phyloP scores from a whole-genome alignment of 2,888 invertebrate species.

The Chirona hameri region DNA sequence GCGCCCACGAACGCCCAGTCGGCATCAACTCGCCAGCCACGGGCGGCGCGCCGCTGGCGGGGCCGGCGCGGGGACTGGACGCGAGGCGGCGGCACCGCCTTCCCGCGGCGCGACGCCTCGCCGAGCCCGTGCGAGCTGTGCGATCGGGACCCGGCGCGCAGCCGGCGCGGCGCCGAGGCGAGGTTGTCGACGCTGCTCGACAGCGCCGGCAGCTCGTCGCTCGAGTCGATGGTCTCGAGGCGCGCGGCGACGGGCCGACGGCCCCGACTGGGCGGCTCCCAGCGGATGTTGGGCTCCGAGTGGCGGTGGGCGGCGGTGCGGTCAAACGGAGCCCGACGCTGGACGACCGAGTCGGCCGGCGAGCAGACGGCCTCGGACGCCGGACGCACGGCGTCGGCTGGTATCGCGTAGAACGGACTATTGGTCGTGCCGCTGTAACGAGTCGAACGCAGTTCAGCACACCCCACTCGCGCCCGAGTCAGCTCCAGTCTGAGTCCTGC shows the following conservation, averaged over 20 bases:
- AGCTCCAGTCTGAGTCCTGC: conserved; percentile 42
- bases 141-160: conserved; percentile 34
- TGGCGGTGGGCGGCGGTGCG: conserved; percentile 36
- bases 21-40: conserved; percentile 75
- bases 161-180: conserved; percentile 36
- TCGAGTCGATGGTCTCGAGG: background rate
- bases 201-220: conserved; percentile 34
- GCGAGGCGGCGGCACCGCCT: background rate
- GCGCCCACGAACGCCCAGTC: conserved; percentile 86
- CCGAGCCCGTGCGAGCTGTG: background rate
- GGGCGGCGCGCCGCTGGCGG: background rate
- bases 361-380: background rate
- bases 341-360: conserved; percentile 30
- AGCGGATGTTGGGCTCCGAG: conserved; percentile 35
- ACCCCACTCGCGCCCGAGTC: conserved; percentile 31
- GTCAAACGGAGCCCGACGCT: conserved; percentile 34
- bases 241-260: background rate
- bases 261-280: background rate
- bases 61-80: background rate
- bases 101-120: background rate
- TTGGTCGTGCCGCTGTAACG: conserved; percentile 43
- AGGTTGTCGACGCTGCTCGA: conserved; percentile 33
- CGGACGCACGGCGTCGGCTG: conserved; percentile 67
- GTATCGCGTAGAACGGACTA: conserved; percentile 85
- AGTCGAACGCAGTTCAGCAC: background rate